These are phyloP conservation scores for Gymnothorax reevesii DNA, from an alignment of 2,797 vertebrate genomes.

Conservation along the genomic window DNA sequence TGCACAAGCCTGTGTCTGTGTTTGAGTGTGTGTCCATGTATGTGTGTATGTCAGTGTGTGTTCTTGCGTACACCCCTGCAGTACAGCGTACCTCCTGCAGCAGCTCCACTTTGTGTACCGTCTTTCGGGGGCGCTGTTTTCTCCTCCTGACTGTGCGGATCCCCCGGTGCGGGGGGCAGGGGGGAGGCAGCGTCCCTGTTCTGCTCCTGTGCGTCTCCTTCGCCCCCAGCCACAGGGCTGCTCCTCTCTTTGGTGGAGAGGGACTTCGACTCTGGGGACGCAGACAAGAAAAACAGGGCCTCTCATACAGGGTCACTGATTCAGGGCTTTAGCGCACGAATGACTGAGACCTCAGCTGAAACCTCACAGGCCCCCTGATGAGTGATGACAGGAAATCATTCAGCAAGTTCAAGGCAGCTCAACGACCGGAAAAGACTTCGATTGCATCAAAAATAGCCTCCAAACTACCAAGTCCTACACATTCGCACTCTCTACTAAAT, in stretches of 20 bases:
- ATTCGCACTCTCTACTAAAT: not conserved
- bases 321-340: not conserved
- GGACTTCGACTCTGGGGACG: slow-evolving; percentile 36
- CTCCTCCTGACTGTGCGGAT: slow-evolving; percentile 20
- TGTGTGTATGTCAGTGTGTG: no score
- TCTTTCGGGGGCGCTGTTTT: slow-evolving; percentile 26
- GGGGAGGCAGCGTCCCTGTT: slow-evolving; percentile 31
- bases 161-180: slow-evolving; percentile 4
- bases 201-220: not conserved
- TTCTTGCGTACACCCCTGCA: no score
- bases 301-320: not conserved
- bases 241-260: slow-evolving; percentile 23
- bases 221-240: slow-evolving; percentile 7
- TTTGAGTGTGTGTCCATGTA: no score
- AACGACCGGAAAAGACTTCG: not conserved
- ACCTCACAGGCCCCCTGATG: not conserved
- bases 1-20: no score
- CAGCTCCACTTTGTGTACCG: not conserved
- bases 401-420: not conserved
- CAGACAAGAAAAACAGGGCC: not conserved
- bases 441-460: not conserved
- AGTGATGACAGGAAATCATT: not conserved
- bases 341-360: not conserved
- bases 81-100: not conserved
- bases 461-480: not conserved